Conservation (phyloP, 1,140 invertebrate species). For the Nixonia krombeini region DNA sequence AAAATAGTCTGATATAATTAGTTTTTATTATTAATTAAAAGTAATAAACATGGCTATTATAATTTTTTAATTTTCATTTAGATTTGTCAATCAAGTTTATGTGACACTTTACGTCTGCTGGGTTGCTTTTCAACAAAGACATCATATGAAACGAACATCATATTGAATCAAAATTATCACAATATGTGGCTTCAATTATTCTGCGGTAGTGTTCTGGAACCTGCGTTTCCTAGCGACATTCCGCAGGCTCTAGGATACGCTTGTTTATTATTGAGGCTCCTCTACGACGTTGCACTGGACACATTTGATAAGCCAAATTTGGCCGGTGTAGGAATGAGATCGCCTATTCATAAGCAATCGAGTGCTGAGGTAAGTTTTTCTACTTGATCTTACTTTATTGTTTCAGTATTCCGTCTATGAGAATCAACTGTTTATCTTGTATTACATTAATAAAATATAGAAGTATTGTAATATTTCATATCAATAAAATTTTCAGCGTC, state of each 20-base stretch:
- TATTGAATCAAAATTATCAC: slow-evolving; percentile 66
- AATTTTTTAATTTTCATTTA: slow-evolving; percentile 52
- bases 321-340: slow-evolving; percentile 76
- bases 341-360: slow-evolving; percentile 74
- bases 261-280: slow-evolving; percentile 83
- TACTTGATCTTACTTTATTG: too few species aligned
- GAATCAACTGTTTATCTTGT: too few species aligned
- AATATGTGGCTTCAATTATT: slow-evolving; percentile 75
- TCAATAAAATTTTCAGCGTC: slow-evolving; percentile 63
- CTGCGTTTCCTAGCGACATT: slow-evolving; percentile 76
- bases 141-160: slow-evolving; percentile 66
- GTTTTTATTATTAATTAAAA: neutral
- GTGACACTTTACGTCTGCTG: slow-evolving; percentile 90
- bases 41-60: neutral
- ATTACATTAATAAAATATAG: neutral
- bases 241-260: slow-evolving; percentile 81
- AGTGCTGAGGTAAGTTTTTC: slow-evolving; percentile 71
- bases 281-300: slow-evolving; percentile 94
- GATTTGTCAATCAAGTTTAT: slow-evolving; percentile 93
- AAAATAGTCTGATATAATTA: neutral
- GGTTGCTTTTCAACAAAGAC: slow-evolving; percentile 87
- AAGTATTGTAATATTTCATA: neutral
- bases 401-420: too few species aligned
- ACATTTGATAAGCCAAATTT: slow-evolving; percentile 88
- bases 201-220: slow-evolving; percentile 80